phyloP scores from a whole-genome alignment of 2,888 invertebrate genomes.

The Cheilosia variabilis region DNA sequence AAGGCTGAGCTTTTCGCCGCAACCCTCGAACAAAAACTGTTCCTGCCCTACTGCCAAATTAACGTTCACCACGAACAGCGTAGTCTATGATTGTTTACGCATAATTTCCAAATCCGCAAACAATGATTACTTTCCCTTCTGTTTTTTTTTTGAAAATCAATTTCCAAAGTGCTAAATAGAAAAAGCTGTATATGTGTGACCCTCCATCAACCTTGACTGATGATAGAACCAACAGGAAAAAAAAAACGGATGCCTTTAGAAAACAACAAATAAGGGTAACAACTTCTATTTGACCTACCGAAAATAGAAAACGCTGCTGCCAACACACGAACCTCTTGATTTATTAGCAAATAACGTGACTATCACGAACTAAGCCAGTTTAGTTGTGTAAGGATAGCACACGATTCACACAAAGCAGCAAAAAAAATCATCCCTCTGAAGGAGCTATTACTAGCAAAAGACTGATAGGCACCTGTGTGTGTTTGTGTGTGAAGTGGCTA shows the following conservation, averaged over 20 bases:
- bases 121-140: background rate
- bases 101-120: constrained; percentile 21
- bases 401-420: constrained; percentile 6
- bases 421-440: background rate
- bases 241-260: constrained; percentile 17
- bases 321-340: constrained; percentile 61
- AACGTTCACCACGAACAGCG: background rate
- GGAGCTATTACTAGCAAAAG: background rate
- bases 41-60: background rate
- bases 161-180: constrained; percentile 29
- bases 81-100: constrained; percentile 22
- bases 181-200: background rate
- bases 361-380: constrained; percentile 35
- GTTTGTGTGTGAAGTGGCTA: constrained; percentile 30
- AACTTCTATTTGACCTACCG: constrained; percentile 21
- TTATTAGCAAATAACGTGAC: constrained; percentile 67
- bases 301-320: constrained; percentile 35
- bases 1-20: background rate
- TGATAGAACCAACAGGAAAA: background rate
- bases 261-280: constrained; percentile 10
- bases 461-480: constrained; percentile 14
- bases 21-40: background rate
- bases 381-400: constrained; percentile 12
- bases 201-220: constrained; percentile 45
- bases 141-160: constrained; percentile 22